Percentiles rank a stretch among this genome's conserved stretches.
These are phyloP conservation scores for Nymphalis urticae DNA, from an alignment of 2,888 invertebrate species.

Conservation along the genomic window DNA sequence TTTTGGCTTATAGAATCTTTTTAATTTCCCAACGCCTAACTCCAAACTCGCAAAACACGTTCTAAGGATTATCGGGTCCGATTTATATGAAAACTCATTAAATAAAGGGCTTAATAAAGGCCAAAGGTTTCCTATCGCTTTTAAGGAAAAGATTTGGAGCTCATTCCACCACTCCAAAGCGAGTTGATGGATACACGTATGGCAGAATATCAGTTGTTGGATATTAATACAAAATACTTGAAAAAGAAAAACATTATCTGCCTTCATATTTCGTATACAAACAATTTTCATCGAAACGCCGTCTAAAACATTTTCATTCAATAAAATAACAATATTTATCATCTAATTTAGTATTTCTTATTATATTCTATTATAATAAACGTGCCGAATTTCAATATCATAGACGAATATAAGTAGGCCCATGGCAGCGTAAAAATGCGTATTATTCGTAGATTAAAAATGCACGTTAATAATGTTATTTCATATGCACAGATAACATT, in stretches of 20 bases:
- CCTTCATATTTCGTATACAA: no score
- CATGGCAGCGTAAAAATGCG: constrained; percentile 18
- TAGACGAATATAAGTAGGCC: constrained; percentile 9
- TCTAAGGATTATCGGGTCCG: no score
- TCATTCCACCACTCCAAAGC: no score
- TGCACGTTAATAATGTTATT: constrained; percentile 22
- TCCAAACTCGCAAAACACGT: no score
- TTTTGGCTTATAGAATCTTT: not conserved
- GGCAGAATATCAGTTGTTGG: no score
- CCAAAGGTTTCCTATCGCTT: no score
- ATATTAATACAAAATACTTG: no score
- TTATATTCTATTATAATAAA: not conserved
- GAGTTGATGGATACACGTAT: no score
- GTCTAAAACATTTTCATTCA: constrained; percentile 8
- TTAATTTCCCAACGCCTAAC: no score
- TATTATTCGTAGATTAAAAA: constrained; percentile 15
- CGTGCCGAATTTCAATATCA: constrained; percentile 1
- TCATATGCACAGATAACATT: constrained; percentile 31
- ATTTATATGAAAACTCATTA: not conserved
- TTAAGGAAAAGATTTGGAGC: no score
- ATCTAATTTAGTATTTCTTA: constrained; percentile 4
- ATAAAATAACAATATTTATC: constrained; percentile 1
- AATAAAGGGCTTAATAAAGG: no score
- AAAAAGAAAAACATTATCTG: no score
- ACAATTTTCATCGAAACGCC: not conserved